These are phyloP conservation scores for Philereme vetulata DNA, from an alignment of 2,888 invertebrate species.

Conservation along the genomic window DNA sequence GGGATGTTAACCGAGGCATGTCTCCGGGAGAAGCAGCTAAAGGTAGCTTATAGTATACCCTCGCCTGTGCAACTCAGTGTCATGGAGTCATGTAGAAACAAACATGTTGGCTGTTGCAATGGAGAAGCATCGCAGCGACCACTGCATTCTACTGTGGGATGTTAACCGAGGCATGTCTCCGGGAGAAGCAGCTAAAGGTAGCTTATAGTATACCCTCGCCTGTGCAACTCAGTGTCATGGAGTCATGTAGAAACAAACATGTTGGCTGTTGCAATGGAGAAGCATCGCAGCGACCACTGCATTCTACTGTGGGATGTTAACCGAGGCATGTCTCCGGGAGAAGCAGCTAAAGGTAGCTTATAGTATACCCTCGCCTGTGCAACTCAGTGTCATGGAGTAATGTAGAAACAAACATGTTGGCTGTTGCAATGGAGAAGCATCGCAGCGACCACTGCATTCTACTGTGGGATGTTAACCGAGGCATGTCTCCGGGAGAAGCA, in stretches of 20 bases:
- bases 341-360: slow-evolving; percentile 36
- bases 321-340: slow-evolving; percentile 65
- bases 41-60: slow-evolving; percentile 79
- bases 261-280: slow-evolving; percentile 94
- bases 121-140: slow-evolving; percentile 95
- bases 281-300: slow-evolving; percentile 94
- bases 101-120: slow-evolving; percentile 93
- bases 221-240: slow-evolving; percentile 95
- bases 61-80: slow-evolving; percentile 92
- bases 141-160: slow-evolving; percentile 96
- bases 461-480: slow-evolving; percentile 92
- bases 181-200: slow-evolving; percentile 47
- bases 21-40: slow-evolving; percentile 48
- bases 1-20: slow-evolving; percentile 89
- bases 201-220: slow-evolving; percentile 86
- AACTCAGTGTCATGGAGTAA: slow-evolving; percentile 95
- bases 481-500: slow-evolving; percentile 59
- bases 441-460: slow-evolving; percentile 94
- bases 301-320: slow-evolving; percentile 95
- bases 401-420: slow-evolving; percentile 90
- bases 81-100: slow-evolving; percentile 93
- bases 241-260: slow-evolving; percentile 92
- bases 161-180: slow-evolving; percentile 78
- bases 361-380: slow-evolving; percentile 91
- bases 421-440: slow-evolving; percentile 94